phyloP scores from a whole-genome alignment of 2,113 vertebrate species.

The Nycticorax nycticorax region DNA sequence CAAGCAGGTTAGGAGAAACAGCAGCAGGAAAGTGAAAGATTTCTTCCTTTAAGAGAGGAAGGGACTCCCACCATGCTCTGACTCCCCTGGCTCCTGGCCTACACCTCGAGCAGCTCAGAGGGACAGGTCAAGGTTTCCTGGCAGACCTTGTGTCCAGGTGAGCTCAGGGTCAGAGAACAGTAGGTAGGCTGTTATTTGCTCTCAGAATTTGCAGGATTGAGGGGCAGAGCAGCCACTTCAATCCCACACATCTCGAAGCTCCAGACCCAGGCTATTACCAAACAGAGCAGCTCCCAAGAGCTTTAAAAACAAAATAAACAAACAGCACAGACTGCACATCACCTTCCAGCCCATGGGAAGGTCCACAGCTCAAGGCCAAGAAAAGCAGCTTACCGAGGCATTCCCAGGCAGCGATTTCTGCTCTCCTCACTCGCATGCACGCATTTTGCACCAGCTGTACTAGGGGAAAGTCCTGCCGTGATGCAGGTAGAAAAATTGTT shows the following conservation, averaged over 20 bases:
- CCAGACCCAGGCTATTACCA: neutral
- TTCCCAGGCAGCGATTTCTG: neutral
- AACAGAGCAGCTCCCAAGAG: neutral
- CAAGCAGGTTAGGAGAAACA: neutral
- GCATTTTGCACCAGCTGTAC: neutral
- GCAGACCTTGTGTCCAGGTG: neutral
- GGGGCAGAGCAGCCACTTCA: neutral
- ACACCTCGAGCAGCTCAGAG: fast-evolving
- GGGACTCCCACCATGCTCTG: fast-evolving
- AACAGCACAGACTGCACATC: neutral
- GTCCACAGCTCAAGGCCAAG: neutral
- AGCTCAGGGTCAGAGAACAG: neutral
- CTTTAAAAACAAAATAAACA: neutral
- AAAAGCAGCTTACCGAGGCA: neutral
- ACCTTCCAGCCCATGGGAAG: neutral
- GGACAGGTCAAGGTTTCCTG: neutral
- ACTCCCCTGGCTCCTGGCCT: neutral
- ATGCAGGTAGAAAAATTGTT: neutral
- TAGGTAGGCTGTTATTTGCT: neutral
- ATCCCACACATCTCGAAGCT: neutral
- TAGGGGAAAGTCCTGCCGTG: neutral
- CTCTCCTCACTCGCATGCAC: neutral
- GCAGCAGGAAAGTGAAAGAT: neutral
- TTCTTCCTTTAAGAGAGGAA: neutral
- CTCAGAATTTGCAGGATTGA: neutral